Conservation (phyloP, 1,140 invertebrate species). For the Heliconius hewitsoni region DNA sequence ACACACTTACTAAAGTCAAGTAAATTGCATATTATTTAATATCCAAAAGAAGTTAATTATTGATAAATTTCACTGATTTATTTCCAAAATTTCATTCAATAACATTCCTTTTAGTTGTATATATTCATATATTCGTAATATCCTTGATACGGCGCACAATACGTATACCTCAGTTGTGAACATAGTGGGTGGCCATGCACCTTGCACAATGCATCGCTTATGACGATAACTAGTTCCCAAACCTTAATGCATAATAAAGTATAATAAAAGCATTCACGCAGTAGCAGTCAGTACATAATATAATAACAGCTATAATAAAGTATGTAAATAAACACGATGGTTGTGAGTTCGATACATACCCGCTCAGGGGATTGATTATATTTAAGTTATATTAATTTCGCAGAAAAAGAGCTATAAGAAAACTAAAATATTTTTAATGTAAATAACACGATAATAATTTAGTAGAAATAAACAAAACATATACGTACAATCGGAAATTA, state of each 20-base stretch:
- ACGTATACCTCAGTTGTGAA: background rate
- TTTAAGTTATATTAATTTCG: too few relatives aligned
- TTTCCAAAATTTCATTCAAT: background rate
- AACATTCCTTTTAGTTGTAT: slow-evolving; percentile 8
- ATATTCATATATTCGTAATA: background rate
- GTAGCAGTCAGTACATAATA: background rate
- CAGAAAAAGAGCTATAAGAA: background rate
- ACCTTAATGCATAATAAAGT: background rate
- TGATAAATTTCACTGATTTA: too few relatives aligned
- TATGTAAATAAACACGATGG: too few relatives aligned
- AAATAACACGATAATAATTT: background rate
- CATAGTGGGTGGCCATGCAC: slow-evolving; percentile 39
- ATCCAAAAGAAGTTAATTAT: too few relatives aligned
- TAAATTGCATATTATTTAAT: too few relatives aligned
- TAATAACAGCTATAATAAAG: background rate
- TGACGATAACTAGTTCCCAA: background rate
- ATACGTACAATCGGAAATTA: background rate
- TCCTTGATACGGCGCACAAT: background rate
- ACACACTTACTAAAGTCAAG: too few relatives aligned
- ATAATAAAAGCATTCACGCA: slow-evolving; percentile 3
- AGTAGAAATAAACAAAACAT: background rate
- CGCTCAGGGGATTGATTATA: too few relatives aligned
- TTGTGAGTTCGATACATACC: too few relatives aligned
- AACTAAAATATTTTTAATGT: background rate
- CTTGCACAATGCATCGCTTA: slow-evolving; percentile 34